Evolutionary conservation across 1,140 invertebrate species (phyloP).

Genomic region (Myzus persicae): DNA sequence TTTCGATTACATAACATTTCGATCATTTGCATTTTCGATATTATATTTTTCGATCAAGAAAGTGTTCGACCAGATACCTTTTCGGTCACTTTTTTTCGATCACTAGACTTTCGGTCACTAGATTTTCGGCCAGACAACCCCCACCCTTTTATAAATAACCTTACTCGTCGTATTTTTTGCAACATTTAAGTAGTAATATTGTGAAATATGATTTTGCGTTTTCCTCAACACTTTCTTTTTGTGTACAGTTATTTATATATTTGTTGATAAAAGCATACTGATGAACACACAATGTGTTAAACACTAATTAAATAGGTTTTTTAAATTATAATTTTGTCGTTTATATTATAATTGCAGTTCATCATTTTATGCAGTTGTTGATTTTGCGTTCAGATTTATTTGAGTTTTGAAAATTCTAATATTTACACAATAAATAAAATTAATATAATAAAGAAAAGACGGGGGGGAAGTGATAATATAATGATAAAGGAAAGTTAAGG

Average conservation of each 20-base stretch:
- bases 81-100: no score
- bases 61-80: no score
- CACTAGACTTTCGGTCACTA: no score
- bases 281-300: background rate
- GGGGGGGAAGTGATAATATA: background rate
- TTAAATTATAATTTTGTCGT: background rate
- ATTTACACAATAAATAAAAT: constrained; percentile 30
- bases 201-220: background rate
- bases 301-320: background rate
- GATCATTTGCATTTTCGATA: no score
- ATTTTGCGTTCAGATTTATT: background rate
- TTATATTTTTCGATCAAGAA: no score
- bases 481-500: constrained; percentile 27
- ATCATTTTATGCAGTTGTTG: background rate
- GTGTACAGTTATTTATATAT: background rate
- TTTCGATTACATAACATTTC: no score
- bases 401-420: constrained; percentile 19
- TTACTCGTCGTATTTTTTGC: background rate
- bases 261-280: background rate
- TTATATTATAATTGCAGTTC: constrained; percentile 19
- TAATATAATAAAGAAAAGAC: background rate
- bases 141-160: background rate
- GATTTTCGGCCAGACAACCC: no score
- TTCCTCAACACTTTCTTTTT: background rate
- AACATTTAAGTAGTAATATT: background rate